These are phyloP conservation scores for Trinectes maculatus DNA, from an alignment of 2,113 vertebrate genomes.

Conservation along the genomic window DNA sequence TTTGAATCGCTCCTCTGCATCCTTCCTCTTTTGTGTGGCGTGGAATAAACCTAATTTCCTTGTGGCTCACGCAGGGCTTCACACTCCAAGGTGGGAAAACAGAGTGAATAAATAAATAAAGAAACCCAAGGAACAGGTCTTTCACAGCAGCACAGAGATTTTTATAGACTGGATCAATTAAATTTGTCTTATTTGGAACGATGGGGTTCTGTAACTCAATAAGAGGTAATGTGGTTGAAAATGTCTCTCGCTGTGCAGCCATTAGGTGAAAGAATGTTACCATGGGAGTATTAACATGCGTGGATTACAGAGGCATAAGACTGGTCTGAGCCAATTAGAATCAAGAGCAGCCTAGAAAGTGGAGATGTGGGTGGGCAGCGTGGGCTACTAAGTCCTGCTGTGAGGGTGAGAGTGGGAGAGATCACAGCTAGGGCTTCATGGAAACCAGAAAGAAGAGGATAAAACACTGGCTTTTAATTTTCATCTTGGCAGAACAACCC, in stretches of 20 bases:
- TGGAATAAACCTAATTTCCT: conserved; percentile 85
- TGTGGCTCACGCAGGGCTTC: conserved; percentile 73
- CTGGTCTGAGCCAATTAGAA: conserved; percentile 77
- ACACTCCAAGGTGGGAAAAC: conserved; percentile 73
- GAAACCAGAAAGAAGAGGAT: conserved; percentile 36
- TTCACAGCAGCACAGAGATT: conserved; percentile 80
- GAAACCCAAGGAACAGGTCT: conserved; percentile 67
- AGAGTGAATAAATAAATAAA: conserved; percentile 81
- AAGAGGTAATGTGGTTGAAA: conserved; percentile 95
- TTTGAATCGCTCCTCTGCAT: conserved; percentile 77
- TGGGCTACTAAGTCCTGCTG: conserved; percentile 48
- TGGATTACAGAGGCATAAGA: conserved; percentile 70
- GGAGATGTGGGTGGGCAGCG: conserved; percentile 60
- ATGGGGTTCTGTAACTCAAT: conserved; percentile 95
- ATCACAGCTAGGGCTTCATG: conserved; percentile 50
- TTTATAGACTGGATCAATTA: conserved; percentile 93
- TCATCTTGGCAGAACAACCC: not conserved
- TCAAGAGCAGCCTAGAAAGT: conserved; percentile 58
- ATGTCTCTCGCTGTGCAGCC: conserved; percentile 88
- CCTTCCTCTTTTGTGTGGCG: conserved; percentile 70
- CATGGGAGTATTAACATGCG: conserved; percentile 80
- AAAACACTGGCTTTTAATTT: conserved; percentile 43
- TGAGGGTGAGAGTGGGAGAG: conserved; percentile 16
- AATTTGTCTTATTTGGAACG: conserved; percentile 96
- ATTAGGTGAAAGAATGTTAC: conserved; percentile 85